phyloP scores from a whole-genome alignment of 2,113 vertebrate genomes.

The Platanista minor region DNA sequence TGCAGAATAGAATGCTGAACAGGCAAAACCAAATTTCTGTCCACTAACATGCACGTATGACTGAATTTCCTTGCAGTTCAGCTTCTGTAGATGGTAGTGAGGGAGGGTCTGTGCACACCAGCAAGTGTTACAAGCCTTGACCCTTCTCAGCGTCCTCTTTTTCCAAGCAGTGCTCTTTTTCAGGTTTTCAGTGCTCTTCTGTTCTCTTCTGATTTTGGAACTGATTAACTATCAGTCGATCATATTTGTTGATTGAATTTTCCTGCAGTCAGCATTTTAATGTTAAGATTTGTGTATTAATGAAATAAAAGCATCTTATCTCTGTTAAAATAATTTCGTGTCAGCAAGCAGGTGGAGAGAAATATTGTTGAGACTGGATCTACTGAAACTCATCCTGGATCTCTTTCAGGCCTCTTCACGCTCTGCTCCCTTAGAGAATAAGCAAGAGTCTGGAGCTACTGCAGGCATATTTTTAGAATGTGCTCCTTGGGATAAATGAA shows the following conservation, averaged over 20 bases:
- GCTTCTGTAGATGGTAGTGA: background rate
- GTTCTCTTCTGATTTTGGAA: background rate
- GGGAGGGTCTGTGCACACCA: background rate
- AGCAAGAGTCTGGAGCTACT: background rate
- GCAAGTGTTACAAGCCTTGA: background rate
- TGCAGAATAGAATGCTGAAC: background rate
- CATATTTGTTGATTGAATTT: background rate
- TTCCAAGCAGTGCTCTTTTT: background rate
- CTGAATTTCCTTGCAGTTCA: background rate
- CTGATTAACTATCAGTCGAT: background rate
- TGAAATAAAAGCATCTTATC: background rate
- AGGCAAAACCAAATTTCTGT: background rate
- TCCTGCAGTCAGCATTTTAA: background rate
- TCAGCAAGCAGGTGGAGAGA: background rate
- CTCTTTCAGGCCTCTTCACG: background rate
- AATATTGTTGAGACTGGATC: background rate
- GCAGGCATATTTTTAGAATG: background rate
- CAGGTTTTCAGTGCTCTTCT: background rate
- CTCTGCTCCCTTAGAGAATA: background rate
- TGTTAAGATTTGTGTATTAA: conserved; percentile 15
- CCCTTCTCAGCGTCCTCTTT: background rate
- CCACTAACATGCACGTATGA: background rate
- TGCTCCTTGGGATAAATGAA: background rate
- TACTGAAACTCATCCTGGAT: background rate
- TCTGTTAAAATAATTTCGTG: background rate